A percentile compares a stretch with the other conserved stretches of the same genome.
Conservation (phyloP, 1,140 invertebrate species). For the Pollicipes pollicipes region DNA sequence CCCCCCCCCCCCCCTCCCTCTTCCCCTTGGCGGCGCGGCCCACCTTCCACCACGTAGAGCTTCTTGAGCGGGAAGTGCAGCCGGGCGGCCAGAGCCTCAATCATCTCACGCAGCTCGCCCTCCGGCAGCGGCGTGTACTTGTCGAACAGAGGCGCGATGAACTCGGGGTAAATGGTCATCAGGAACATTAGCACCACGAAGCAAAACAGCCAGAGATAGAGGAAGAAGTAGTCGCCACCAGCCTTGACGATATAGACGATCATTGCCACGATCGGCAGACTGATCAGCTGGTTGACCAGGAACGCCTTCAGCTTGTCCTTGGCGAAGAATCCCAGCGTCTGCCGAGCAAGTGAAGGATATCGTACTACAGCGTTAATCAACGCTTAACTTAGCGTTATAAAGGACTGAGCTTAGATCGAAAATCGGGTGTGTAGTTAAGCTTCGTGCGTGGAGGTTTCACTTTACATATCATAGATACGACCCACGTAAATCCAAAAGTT, state of each 20-base stretch:
- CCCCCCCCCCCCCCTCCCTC: too few species aligned
- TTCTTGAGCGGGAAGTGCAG: constrained; percentile 87
- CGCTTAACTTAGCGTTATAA: constrained; percentile 30
- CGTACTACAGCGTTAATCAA: constrained; percentile 19
- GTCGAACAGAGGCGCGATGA: constrained; percentile 96
- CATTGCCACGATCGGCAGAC: constrained; percentile 56
- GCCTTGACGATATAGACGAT: constrained; percentile 63
- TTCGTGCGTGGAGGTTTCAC: neutral
- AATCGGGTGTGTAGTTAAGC: constrained; percentile 18
- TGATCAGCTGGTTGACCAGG: constrained; percentile 53
- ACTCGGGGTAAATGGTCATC: constrained; percentile 85
- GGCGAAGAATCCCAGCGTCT: constrained; percentile 79
- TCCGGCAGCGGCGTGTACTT: constrained; percentile 92
- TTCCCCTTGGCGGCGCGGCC: too few species aligned
- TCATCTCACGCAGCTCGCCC: constrained; percentile 63
- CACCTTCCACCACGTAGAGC: constrained; percentile 87
- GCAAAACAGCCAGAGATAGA: constrained; percentile 85
- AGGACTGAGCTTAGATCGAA: constrained; percentile 35
- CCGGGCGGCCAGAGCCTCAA: constrained; percentile 71
- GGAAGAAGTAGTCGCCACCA: constrained; percentile 79
- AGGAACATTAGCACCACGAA: constrained; percentile 54
- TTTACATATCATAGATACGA: neutral
- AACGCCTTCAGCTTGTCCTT: constrained; percentile 85
- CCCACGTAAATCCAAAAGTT: neutral
- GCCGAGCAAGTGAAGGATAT: constrained; percentile 26